These are phyloP conservation scores for Nomada flava DNA, from an alignment of 2,888 invertebrate genomes.

Conservation along the genomic window DNA sequence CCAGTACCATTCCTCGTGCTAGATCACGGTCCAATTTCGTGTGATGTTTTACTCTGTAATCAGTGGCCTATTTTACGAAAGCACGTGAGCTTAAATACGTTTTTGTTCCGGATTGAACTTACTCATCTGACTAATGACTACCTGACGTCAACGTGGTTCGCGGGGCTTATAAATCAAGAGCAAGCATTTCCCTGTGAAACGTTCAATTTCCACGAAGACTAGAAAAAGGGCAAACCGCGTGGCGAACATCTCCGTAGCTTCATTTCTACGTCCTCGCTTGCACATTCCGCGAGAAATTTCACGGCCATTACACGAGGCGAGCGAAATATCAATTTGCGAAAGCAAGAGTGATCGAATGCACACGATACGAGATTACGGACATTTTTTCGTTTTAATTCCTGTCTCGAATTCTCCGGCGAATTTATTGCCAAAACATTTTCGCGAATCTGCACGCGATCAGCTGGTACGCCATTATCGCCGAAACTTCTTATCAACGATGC, in stretches of 20 bases:
- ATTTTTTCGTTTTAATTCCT: background rate
- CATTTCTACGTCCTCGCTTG: constrained; percentile 12
- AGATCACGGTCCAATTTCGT: constrained; percentile 31
- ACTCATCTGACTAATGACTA: constrained; percentile 45
- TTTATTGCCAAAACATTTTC: constrained; percentile 33
- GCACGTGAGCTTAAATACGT: constrained; percentile 6
- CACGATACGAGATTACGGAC: background rate
- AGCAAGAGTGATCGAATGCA: background rate
- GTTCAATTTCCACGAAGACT: constrained; percentile 15
- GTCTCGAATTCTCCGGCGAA: constrained; percentile 1
- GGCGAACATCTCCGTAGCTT: background rate
- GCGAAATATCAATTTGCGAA: background rate
- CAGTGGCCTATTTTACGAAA: constrained; percentile 9
- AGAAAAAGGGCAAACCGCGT: background rate
- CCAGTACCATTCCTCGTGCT: constrained; percentile 4
- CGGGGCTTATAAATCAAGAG: constrained; percentile 31
- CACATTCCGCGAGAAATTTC: constrained; percentile 8
- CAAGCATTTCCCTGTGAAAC: constrained; percentile 24
- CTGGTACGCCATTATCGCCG: constrained; percentile 29
- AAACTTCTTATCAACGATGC: constrained; percentile 50
- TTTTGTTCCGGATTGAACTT: constrained; percentile 35
- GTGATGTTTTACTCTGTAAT: background rate
- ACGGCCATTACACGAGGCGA: background rate
- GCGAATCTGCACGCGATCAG: constrained; percentile 36
- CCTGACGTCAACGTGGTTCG: constrained; percentile 12